A percentile compares a stretch with the other conserved stretches of the same genome.
These are phyloP conservation scores for Trichopria drosophilae DNA, from an alignment of 2,888 invertebrate species.

Conservation along the genomic window DNA sequence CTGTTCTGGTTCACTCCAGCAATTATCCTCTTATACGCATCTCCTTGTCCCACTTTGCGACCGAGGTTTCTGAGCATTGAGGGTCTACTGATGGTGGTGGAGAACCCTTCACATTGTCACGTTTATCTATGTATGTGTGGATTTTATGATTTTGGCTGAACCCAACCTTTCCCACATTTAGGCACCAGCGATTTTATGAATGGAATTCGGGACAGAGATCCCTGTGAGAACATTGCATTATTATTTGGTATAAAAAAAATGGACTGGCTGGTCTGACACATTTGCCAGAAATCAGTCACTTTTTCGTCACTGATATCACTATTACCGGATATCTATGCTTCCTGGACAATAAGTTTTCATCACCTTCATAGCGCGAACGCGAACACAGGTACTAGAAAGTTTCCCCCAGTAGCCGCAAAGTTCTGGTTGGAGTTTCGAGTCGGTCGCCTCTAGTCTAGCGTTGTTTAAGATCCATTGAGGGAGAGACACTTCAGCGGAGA, in stretches of 20 bases:
- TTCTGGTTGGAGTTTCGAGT: conserved; percentile 36
- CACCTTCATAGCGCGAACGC: conserved; percentile 32
- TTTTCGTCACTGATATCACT: conserved; percentile 18
- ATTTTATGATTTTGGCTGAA: too few species aligned
- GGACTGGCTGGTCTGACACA: conserved; percentile 10
- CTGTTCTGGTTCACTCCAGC: too few species aligned
- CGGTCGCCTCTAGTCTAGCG: conserved; percentile 17
- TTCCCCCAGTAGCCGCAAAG: conserved; percentile 37
- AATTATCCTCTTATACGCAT: too few species aligned
- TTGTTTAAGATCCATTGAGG: conserved; percentile 31
- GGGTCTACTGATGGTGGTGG: too few species aligned
- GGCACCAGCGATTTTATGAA: too few species aligned
- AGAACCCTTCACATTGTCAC: too few species aligned
- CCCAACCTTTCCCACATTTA: too few species aligned
- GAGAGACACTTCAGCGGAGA: not conserved
- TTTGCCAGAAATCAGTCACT: conserved; percentile 22
- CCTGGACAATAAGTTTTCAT: conserved; percentile 38
- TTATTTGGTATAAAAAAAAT: conserved; percentile 9
- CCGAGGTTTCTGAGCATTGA: too few species aligned
- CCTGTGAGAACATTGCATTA: conserved; percentile 19
- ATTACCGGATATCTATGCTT: conserved; percentile 27
- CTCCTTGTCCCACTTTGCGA: too few species aligned
- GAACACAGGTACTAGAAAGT: too few species aligned
- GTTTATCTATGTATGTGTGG: too few species aligned
- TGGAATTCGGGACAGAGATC: conserved; percentile 8